Evolutionary conservation across 2,888 invertebrate species (phyloP), one percentile per base, ranked within the genome.

Genomic region (Apodemia hepburni): DNA sequence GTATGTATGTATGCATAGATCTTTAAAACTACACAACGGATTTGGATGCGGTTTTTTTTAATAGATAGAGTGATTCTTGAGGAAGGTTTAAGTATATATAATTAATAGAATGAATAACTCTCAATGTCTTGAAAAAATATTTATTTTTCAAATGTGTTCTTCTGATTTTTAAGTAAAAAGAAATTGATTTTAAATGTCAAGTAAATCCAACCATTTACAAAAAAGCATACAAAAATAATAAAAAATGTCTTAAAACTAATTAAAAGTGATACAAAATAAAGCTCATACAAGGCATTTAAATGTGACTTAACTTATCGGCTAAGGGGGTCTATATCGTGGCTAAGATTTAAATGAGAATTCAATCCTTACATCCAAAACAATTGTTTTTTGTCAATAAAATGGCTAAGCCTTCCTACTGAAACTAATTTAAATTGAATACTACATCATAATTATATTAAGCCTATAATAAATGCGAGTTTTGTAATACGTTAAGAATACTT

Each of bases 271-370:
- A 51, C 51, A 12, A 51, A 51, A 51, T 22, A 51, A 51, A 51
- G 51, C 51, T 51, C 49, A 5, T 49, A 51, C 49, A 51, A 51
- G 49, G 49, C 49, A 51, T 51, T 51, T 18, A 42, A 42, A 42
- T 42, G 42, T 42, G 42, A 42, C 42, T 42, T 42, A 42, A 42
- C 42, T 42, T 42, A 42, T 42, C 15, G 42, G 42, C 42, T 42
- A 42, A 15, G 15, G 42, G 42, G 42, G 42, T 42, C 15, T 42
- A 6, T 42, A 42, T 15, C 15, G 15, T 42, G 42, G 42, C 42
- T 42, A 42, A 42, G 42, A 42, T 42, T 38, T 38, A 12, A 42
- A 42, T 42, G 15, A n/a, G 15, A 42, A 15, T 6, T 42, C 29
- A 6, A 29, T n/a, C 15, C 15, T 15, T 42, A 42, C 15, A 15